Conservation (phyloP, 2,888 invertebrate genomes). For the Blastobasis adustella region DNA sequence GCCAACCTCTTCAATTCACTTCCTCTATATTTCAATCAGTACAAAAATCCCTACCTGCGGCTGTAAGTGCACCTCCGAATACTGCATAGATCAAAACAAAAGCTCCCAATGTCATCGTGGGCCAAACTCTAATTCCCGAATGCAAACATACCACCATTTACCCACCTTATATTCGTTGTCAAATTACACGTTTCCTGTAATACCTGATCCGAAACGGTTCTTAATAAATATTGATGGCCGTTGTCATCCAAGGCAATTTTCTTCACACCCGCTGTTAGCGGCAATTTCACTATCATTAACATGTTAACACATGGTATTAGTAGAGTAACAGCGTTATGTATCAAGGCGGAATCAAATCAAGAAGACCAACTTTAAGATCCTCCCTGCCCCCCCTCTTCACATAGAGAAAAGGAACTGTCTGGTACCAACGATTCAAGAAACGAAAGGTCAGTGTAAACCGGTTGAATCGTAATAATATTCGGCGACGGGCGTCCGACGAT, state of each 20-base stretch:
- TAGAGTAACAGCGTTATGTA: constrained; percentile 16
- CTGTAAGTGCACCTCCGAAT: too few species aligned
- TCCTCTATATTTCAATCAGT: too few species aligned
- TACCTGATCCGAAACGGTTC: constrained; percentile 40
- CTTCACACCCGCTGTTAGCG: constrained; percentile 17
- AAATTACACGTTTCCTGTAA: constrained; percentile 43
- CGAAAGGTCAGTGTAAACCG: constrained; percentile 9
- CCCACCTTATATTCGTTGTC: constrained; percentile 47
- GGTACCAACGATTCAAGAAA: constrained; percentile 1
- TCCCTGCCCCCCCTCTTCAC: too few species aligned
- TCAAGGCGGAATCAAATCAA: not conserved
- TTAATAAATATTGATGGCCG: constrained; percentile 39
- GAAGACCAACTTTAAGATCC: too few species aligned
- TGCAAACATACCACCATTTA: constrained; percentile 34
- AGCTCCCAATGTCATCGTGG: constrained; percentile 33
- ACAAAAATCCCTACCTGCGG: too few species aligned
- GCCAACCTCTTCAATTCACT: too few species aligned
- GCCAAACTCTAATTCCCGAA: constrained; percentile 33
- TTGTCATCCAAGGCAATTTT: constrained; percentile 35
- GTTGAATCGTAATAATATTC: constrained; percentile 8
- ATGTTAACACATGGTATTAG: constrained; percentile 23
- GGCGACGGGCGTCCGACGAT: not conserved
- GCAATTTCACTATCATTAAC: constrained; percentile 45
- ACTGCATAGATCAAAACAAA: constrained; percentile 18
- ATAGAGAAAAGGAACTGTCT: too few species aligned